Conservation (phyloP, 2,888 invertebrate species). For the Cataglyphis rosenhaueri region DNA sequence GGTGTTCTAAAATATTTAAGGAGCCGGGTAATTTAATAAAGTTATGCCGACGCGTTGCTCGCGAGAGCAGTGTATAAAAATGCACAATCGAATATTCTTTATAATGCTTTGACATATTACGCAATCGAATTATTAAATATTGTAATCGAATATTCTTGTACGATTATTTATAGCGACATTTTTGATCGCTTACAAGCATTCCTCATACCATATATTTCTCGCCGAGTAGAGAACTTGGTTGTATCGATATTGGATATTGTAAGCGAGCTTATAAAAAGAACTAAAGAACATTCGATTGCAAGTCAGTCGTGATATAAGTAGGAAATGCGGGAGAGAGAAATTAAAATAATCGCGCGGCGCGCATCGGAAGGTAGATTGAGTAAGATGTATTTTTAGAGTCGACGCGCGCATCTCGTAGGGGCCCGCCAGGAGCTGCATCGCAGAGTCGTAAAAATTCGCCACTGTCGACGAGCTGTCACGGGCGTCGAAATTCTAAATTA, state of each 20-base stretch:
- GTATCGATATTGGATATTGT: constrained; percentile 16
- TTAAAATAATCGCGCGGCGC: constrained; percentile 38
- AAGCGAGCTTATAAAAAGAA: constrained; percentile 38
- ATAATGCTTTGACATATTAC: constrained; percentile 12
- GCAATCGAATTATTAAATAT: constrained; percentile 14
- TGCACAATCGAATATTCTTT: background rate
- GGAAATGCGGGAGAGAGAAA: constrained; percentile 49
- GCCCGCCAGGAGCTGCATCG: constrained; percentile 25
- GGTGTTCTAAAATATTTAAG: constrained; percentile 69
- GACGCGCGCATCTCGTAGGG: constrained; percentile 35
- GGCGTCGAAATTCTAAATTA: constrained; percentile 66
- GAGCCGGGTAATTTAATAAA: constrained; percentile 67
- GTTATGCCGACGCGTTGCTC: constrained; percentile 45
- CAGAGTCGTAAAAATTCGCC: constrained; percentile 12
- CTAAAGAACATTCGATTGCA: constrained; percentile 27
- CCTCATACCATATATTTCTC: background rate
- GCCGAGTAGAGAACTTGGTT: constrained; percentile 23
- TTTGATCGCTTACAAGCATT: constrained; percentile 16
- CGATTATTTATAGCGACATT: constrained; percentile 33
- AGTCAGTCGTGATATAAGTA: constrained; percentile 45
- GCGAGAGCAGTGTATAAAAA: background rate
- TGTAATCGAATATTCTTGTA: constrained; percentile 18
- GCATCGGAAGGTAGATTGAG: constrained; percentile 38
- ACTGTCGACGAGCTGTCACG: background rate
- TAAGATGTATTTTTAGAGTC: constrained; percentile 59